Evolutionary conservation across 2,113 vertebrate species (phyloP).

Genomic region (Sclerurus mexicanus): DNA sequence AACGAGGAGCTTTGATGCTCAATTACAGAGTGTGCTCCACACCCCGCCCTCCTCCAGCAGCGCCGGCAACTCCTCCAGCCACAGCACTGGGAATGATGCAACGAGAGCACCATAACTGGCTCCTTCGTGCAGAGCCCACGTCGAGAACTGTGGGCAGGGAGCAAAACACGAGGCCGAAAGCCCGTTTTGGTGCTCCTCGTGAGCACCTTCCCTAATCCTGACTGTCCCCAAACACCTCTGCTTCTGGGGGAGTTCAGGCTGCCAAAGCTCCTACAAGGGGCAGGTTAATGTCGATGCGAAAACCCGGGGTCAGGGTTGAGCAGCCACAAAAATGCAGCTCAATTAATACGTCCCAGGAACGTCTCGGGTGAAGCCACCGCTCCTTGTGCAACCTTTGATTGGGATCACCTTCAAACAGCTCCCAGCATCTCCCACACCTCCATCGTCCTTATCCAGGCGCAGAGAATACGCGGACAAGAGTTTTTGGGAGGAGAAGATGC

Average conservation of each 20-base stretch:
- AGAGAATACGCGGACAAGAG: fast-evolving
- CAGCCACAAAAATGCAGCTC: conserved; percentile 18
- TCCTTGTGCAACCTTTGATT: background rate
- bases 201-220: fast-evolving
- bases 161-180: background rate
- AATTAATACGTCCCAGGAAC: background rate
- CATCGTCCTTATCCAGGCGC: background rate
- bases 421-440: background rate
- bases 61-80: background rate
- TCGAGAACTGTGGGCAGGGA: background rate
- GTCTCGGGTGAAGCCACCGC: background rate
- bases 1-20: conserved; percentile 7
- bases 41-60: background rate
- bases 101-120: background rate
- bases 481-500: background rate
- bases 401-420: background rate
- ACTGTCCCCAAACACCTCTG: background rate
- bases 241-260: background rate
- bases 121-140: background rate
- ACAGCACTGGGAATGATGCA: background rate
- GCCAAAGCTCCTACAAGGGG: background rate
- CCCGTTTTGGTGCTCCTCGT: no score
- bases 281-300: background rate
- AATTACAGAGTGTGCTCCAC: conserved; percentile 11
- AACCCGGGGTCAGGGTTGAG: background rate